Base-by-base conservation (phyloP, 2,888 invertebrate genomes). In the Ochropleura leucogaster region DNA sequence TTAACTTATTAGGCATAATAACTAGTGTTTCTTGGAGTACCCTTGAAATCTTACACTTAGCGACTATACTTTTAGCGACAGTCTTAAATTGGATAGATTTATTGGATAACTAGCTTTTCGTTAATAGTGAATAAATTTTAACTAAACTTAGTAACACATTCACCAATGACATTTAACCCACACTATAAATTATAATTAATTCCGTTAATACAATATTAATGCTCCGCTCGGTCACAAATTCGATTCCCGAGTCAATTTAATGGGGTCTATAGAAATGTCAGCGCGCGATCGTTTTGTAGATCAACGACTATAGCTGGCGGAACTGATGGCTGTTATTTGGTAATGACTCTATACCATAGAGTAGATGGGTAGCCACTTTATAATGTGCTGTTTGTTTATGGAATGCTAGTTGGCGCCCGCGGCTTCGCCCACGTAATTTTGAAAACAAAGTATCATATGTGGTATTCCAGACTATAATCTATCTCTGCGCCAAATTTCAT, bases 271-370 rank as follows among this genome's bases (percentile, higher is more conserved):
- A 82, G 84, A 87, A 81, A 60, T 82, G 85, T 85, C 77, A 71
- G 66, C 72, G 67, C 51, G 68, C 66, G 77, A 86, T 84, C 73
- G 68, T 80, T 75, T 84, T 14, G 83, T 81, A 74, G 84, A 83
- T 83, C 85, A 78, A 68, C 65, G 76, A 73, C 68, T 76, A 68
- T 64, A 69, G 16, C 55, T 65, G 66, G 80, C 72, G 83, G 84
- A 83, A 83, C 87, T 74, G 71, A 87, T 87, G 79, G 73, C 57
- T 75, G 71, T 83, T 87, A 83, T 83, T 87, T 77, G 68, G 74
- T 84, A 80, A 87, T 87, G 68, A 70, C 60, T 70, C 53, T 63
- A 70, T 64, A 20, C 20, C n/a, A 77, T 9, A 30, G n/a, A 64
- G 30, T 53, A 59, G 64, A 57, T 72, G 62, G 64, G 49, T 51